Evolutionary conservation across 2,797 vertebrate genomes (phyloP).

Genomic region (Pagetopsis macropterus): DNA sequence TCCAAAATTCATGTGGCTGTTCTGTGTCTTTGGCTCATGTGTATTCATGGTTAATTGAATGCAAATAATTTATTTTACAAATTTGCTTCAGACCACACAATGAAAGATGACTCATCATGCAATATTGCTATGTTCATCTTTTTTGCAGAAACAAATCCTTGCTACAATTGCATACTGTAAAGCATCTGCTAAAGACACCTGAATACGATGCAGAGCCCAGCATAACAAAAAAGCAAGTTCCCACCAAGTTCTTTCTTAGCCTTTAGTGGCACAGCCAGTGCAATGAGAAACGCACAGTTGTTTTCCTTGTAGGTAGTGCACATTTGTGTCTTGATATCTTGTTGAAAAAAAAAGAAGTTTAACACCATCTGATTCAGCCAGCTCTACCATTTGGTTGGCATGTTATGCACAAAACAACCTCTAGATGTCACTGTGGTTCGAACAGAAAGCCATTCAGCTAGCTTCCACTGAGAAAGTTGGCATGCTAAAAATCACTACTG

Average conservation of each 20-base stretch:
- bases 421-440: too few relatives aligned
- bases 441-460: too few relatives aligned
- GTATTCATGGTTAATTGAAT: constrained; percentile 54
- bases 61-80: constrained; percentile 47
- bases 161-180: constrained; percentile 21
- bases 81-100: constrained; percentile 17
- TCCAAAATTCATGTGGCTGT: constrained; percentile 36
- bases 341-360: too few relatives aligned
- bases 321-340: too few relatives aligned
- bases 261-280: constrained; percentile 18
- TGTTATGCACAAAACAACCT: too few relatives aligned
- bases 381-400: too few relatives aligned
- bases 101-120: constrained; percentile 36
- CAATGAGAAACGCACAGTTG: constrained; percentile 36
- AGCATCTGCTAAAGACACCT: constrained; percentile 2
- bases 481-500: too few relatives aligned
- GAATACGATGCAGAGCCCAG: constrained; percentile 12
- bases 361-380: too few relatives aligned
- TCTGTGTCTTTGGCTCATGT: constrained; percentile 56
- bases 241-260: constrained; percentile 16
- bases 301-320: constrained; percentile 17
- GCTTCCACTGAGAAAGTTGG: too few relatives aligned
- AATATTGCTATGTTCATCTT: constrained; percentile 11
- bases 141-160: background rate
- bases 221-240: constrained; percentile 2